Percentiles rank a stretch among this genome's conserved stretches.
phyloP scores from a whole-genome alignment of 2,797 vertebrate genomes.

The Linurgus olivaceus region DNA sequence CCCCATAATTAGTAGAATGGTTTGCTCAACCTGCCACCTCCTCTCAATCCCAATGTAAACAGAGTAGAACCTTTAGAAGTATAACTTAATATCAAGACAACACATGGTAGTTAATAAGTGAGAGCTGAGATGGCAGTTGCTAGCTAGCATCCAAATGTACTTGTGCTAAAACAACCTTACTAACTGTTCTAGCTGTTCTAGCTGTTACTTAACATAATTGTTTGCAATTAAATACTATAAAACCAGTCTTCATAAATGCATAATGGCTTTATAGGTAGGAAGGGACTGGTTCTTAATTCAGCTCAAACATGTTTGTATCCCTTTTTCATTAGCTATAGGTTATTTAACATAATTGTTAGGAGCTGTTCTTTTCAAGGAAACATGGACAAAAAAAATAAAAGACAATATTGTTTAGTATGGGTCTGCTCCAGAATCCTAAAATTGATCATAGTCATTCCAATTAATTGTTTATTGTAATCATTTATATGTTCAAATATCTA shows the following conservation, averaged over 20 bases:
- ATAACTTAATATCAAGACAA: not conserved
- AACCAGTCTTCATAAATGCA: not conserved
- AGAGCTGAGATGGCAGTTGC: not conserved
- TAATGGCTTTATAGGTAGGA: not conserved
- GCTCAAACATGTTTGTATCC: not conserved
- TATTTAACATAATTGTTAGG: not conserved
- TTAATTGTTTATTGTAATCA: not conserved
- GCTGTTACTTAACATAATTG: not conserved
- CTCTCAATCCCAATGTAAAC: not conserved
- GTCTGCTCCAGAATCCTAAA: not conserved
- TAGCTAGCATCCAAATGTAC: not conserved
- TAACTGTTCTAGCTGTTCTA: not conserved
- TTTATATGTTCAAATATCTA: not conserved
- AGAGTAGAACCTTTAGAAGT: not conserved
- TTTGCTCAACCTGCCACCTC: not conserved
- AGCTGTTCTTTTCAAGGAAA: not conserved
- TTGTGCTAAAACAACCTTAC: not conserved
- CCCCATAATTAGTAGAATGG: not conserved
- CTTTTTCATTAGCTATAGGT: not conserved
- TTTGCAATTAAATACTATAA: not conserved
- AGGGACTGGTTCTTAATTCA: not conserved
- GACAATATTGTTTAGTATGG: not conserved
- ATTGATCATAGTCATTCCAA: not conserved
- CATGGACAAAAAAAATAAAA: not conserved
- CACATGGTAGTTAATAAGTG: not conserved